phyloP scores from a whole-genome alignment of 2,113 vertebrate species.

The Saimiri boliviensis region DNA sequence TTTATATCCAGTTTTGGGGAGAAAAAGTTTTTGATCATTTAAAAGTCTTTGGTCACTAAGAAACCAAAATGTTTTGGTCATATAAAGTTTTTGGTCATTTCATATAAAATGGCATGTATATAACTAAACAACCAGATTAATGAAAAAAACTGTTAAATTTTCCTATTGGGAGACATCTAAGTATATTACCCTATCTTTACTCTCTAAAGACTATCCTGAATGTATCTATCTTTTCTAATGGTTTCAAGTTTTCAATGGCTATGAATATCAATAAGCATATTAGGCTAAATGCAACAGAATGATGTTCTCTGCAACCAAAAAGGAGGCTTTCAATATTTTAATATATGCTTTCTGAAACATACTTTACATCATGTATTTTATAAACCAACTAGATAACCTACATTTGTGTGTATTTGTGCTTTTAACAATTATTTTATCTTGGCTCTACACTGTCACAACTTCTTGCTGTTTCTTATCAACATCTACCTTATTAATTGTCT shows the following conservation, averaged over 20 bases:
- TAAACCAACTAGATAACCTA: not conserved
- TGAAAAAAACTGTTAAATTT: not conserved
- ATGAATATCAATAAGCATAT: not conserved
- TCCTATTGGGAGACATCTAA: not conserved
- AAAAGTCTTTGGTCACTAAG: not conserved
- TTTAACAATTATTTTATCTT: not conserved
- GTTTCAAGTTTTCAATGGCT: not conserved
- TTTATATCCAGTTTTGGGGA: not conserved
- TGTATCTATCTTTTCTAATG: not conserved
- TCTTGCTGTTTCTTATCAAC: not conserved
- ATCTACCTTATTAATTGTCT: not conserved
- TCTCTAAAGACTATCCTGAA: conserved; percentile 3
- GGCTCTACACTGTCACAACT: not conserved
- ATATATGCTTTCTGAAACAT: not conserved
- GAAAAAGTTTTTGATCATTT: not conserved
- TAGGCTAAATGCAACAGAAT: not conserved
- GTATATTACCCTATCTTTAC: not conserved
- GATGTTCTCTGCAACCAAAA: not conserved
- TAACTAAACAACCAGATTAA: not conserved
- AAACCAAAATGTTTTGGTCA: too few relatives aligned
- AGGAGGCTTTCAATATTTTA: not conserved
- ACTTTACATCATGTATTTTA: not conserved
- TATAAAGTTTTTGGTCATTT: too few relatives aligned
- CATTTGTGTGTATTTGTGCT: not conserved
- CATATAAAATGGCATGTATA: not conserved